Evolutionary conservation across 1,140 invertebrate genomes (phyloP).

Genomic region (Lordiphosa stackelbergi): DNA sequence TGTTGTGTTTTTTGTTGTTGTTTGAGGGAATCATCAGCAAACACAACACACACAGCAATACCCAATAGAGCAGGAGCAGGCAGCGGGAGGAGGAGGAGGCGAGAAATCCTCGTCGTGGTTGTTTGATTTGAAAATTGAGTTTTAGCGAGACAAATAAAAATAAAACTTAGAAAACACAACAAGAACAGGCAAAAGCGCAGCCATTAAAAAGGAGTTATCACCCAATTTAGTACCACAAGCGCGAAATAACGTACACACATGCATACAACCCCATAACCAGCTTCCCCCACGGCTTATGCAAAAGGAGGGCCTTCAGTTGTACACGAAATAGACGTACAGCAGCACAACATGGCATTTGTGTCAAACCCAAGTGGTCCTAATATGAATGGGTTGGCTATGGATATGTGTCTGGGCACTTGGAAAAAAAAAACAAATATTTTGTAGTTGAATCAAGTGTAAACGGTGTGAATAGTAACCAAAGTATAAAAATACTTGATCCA

Average conservation of each 20-base stretch:
- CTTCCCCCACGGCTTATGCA: slow-evolving; percentile 2
- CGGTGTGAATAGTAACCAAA: no score
- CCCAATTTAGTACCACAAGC: slow-evolving; percentile 72
- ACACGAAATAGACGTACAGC: no score
- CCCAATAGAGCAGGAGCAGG: slow-evolving; percentile 14
- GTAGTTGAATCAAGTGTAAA: no score
- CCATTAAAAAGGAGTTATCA: slow-evolving; percentile 73
- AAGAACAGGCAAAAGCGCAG: slow-evolving; percentile 33
- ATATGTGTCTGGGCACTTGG: no score
- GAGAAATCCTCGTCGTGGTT: slow-evolving; percentile 62
- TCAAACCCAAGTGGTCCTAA: no score
- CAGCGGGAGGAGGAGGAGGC: slow-evolving; percentile 11
- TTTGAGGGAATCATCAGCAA: slow-evolving; percentile 56
- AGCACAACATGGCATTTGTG: no score
- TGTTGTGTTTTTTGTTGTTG: slow-evolving; percentile 28
- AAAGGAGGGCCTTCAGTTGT: slow-evolving; percentile 13
- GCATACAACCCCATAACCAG: not conserved
- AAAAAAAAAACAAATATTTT: no score
- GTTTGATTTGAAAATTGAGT: slow-evolving; percentile 72
- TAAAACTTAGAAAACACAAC: slow-evolving; percentile 59
- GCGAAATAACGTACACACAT: slow-evolving; percentile 61
- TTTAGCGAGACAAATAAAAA: slow-evolving; percentile 71
- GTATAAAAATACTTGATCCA: no score
- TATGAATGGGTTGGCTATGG: no score
- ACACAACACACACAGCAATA: slow-evolving; percentile 30